Base-by-base conservation (phyloP, 1,140 invertebrate species). In the Lepidostoma basale region DNA sequence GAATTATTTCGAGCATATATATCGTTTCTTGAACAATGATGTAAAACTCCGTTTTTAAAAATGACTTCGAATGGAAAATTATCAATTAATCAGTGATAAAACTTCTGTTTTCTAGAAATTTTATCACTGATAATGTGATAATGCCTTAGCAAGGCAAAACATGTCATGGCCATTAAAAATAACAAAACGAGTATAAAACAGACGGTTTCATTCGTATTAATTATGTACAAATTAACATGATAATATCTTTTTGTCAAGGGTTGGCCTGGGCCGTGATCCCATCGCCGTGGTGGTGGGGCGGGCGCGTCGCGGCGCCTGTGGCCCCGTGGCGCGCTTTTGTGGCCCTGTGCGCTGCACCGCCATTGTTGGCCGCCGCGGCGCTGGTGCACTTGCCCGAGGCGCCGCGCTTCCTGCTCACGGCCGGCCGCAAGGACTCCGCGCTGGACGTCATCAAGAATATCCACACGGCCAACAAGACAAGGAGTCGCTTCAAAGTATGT, bases 271-370 rank as follows among this genome's bases (percentile, higher is more conserved):
- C 76, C 23, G 80, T 83, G 49, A 85, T 84, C 74, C 84, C 80
- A 28, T 78, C 81, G 47, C 73, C 75, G 0, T 73, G 62, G 28
- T 71, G 71, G 71, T 73, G 71, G 71, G 81, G 77, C 73, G 79
- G 77, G 39, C 56, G 77, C 23, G 78, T 76, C 6, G 72, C 60
- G 10, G 62, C 42, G 0, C 67, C 74, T 0, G 75, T 69, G 10
- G 77, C 81, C 1, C 89, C 89, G 2, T 95, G 93, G 92, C 83
- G 92, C 33, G 84, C 93, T 10, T 94, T 90, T 78, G 81, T 94
- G 2, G 84, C 88, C 0, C 73, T 86, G 0, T 86, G 87, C 70
- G 87, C 88, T 0, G 45, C 91, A 4, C 91, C 92, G 3, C 87
- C 86, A 62, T 74, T 93, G 0, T 74, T 90, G 39, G 88, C 88